Evolutionary conservation across 2,113 vertebrate species (phyloP), one percentile per base, ranked within the genome.

Genomic region (Verasper variegatus): DNA sequence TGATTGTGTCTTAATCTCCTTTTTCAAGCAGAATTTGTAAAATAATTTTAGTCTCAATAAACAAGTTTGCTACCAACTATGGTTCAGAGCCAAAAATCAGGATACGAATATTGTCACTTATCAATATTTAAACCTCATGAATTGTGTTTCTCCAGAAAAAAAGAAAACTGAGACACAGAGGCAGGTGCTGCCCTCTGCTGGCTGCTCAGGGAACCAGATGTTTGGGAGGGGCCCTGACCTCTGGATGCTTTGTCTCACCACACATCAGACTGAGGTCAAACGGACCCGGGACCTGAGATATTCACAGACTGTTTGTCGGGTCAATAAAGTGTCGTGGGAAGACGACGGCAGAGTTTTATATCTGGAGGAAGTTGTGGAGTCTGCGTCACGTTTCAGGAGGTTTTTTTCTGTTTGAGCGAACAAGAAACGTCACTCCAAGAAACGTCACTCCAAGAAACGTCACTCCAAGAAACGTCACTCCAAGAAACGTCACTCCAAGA

Each of bases 151-250:
- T 31, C 31, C 6, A 31, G 55, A 21, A 10, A 37, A 37, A 37
- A 37, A 10, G 2, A 37, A 42, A 42, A 42, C 11, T 10, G 35
- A 37, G 35, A 37, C 8, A 10, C 35, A 13, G 11, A 42, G n/a
- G 37, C 12, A 3, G 3, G 24, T 76, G 73, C 62, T 74, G 82
- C 59, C 79, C 84, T 23, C 88, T 79, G 74, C 79, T 84, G 84
- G 78, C 58, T 4, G 54, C 11, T 21, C 5, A 0, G 20, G 1
- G 24, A 2, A 56, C 23, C 63, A 56, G 68, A 3, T 0, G n/a
- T 18, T 70, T 69, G 58, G 27, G 27, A 65, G 49, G 20, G 17
- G 17, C 20, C 23, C 57, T 71, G 56, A 75, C 42, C 68, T 42
- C 23, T 62, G 49, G 73, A 74, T 15, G 64, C 21, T 5, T 68